Evolutionary conservation across 2,888 invertebrate species (phyloP), one percentile per base, ranked within the genome.

Genomic region (Pardosa pseudoannulata): DNA sequence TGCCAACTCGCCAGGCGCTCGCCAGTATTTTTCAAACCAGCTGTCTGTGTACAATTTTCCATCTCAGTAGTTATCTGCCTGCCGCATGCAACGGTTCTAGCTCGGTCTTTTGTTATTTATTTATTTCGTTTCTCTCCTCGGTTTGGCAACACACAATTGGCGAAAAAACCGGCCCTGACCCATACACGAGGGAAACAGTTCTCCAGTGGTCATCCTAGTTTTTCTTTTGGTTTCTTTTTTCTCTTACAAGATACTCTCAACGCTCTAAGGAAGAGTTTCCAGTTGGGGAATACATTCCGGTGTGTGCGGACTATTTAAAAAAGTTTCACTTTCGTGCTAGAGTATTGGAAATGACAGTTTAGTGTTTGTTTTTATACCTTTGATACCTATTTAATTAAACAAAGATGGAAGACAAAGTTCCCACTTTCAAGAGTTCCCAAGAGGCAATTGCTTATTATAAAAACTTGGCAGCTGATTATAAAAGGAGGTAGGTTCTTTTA

Each of bases 371-470:
- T 27, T 19, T 62, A 27, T 23, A 9, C n/a, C 1, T 56, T 56
- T 23, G 16, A 23, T 23, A 23, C 23, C 23, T 16, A 16, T 46
- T 16, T 2, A 11, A 16, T 46, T 9, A 6, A 11, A 9, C 9
- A 32, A 32, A 9, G 7, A 67, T 67, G 67, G 67, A 67, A 67
- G 67, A 67, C 11, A 67, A 67, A 32, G 67, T 67, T n/a, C 78
- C 70, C 27, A 36, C 3, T 23, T 78, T 78, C n/a, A 19, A 32
- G 7, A 70, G 32, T 6, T 29, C 68, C 19, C 46, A 78, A 11
- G 78, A 78, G 31, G 68, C 78, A 13, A 78, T 78, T 28, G 16
- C 19, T 7, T 78, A 78, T 56, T 78, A 78, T 19, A 78, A 32
- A 70, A 78, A 50, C 27, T 32, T 78, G 0, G 32, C 78, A n/a